Percentiles rank a stretch among this genome's conserved stretches.
Conservation (phyloP, 2,888 invertebrate genomes). For the Rhyacophila evoluta region DNA sequence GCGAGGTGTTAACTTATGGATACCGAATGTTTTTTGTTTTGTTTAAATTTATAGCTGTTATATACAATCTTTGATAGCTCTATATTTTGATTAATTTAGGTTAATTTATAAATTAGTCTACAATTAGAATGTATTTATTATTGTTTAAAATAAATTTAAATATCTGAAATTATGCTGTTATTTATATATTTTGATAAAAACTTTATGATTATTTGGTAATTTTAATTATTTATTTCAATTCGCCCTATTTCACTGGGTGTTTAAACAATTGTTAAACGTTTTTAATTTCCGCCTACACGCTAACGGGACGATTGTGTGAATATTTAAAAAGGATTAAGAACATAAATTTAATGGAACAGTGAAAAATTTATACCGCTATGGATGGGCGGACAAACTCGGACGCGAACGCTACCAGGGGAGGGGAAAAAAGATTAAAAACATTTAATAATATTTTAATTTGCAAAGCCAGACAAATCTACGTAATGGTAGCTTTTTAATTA, state of each 20-base stretch:
- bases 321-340: constrained; percentile 49
- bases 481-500: constrained; percentile 36
- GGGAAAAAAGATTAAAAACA: constrained; percentile 45
- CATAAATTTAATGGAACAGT: constrained; percentile 53
- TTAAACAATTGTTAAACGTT: constrained; percentile 39
- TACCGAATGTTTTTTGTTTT: too few relatives aligned
- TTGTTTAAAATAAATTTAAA: too few relatives aligned
- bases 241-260: constrained; percentile 28
- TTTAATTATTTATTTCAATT: background rate
- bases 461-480: constrained; percentile 20
- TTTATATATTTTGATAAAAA: background rate
- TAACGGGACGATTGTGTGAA: constrained; percentile 46
- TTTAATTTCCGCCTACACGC: constrained; percentile 48
- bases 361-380: constrained; percentile 47
- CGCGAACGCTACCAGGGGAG: background rate
- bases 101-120: too few relatives aligned
- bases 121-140: too few relatives aligned
- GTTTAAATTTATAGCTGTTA: too few relatives aligned
- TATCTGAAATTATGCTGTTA: too few relatives aligned
- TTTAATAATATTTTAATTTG: constrained; percentile 49
- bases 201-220: background rate
- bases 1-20: too few relatives aligned
- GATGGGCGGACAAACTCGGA: constrained; percentile 18
- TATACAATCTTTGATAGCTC: too few relatives aligned
- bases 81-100: too few relatives aligned